A percentile compares a stretch with the other conserved stretches of the same genome.
These are phyloP conservation scores for Patella caerulea DNA, from an alignment of 2,888 invertebrate genomes.

Conservation along the genomic window DNA sequence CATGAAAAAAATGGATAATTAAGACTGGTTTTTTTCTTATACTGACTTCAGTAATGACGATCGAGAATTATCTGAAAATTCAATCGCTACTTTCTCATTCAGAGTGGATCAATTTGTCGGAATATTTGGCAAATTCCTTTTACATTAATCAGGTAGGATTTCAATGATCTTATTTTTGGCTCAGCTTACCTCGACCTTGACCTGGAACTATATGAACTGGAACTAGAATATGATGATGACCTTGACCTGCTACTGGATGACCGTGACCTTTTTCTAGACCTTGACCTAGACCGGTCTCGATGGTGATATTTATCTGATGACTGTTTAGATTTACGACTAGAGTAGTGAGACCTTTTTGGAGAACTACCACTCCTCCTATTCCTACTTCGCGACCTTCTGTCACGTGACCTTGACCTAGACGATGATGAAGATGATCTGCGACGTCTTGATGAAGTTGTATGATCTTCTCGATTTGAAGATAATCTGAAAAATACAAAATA, in stretches of 20 bases:
- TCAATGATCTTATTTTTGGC: too few species aligned
- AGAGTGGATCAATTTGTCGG: too few species aligned
- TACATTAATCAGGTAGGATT: too few species aligned
- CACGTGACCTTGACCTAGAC: slow-evolving; percentile 46
- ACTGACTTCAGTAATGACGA: too few species aligned
- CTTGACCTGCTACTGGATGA: slow-evolving; percentile 41
- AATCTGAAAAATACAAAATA: too few species aligned
- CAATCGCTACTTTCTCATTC: too few species aligned
- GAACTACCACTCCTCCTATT: slow-evolving; percentile 17
- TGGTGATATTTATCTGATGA: slow-evolving; percentile 28
- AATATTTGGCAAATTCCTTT: too few species aligned
- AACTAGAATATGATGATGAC: slow-evolving; percentile 40
- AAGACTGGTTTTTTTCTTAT: too few species aligned
- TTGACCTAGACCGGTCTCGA: slow-evolving; percentile 36
- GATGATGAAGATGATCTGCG: slow-evolving; percentile 2
- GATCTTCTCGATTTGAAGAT: too few species aligned
- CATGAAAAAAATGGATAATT: too few species aligned
- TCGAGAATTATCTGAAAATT: too few species aligned
- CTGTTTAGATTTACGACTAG: slow-evolving; percentile 6
- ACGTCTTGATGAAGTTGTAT: background rate
- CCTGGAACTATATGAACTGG: slow-evolving; percentile 55
- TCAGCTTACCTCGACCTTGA: slow-evolving; percentile 56
- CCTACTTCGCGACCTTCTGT: slow-evolving; percentile 39
- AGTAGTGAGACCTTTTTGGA: background rate
- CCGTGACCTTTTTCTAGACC: slow-evolving; percentile 46